A percentile compares a stretch with the other conserved stretches of the same genome.
Conservation (phyloP, 2,797 vertebrate species). For the Sebastes paucispinis region DNA sequence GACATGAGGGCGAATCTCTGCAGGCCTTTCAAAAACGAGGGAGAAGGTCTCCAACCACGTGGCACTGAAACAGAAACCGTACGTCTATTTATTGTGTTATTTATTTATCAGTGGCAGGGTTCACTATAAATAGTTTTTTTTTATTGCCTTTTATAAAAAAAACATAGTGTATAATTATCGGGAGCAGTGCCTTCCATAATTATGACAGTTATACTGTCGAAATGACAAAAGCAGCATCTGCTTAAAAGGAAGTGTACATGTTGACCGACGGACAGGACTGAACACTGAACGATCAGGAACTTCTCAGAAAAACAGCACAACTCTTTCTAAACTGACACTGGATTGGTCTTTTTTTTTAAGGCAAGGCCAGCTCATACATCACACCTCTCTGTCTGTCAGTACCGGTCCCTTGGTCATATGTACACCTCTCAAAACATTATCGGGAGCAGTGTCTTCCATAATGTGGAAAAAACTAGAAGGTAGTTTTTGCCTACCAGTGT, state of each 20-base stretch:
- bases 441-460: conserved; percentile 99
- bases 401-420: conserved; percentile 53
- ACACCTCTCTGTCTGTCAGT: conserved; percentile 11
- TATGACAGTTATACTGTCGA: conserved; percentile 99
- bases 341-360: not conserved
- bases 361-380: not conserved
- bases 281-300: not conserved
- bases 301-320: not conserved
- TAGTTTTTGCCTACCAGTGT: conserved; percentile 99
- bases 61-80: conserved; percentile 85
- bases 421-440: conserved; percentile 88
- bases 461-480: conserved; percentile 89
- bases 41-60: conserved; percentile 70
- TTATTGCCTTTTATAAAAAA: conserved; percentile 81
- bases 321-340: conserved; percentile 25
- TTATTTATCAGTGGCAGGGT: conserved; percentile 99
- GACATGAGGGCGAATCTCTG: conserved; percentile 18
- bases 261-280: conserved; percentile 44
- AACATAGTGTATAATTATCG: conserved; percentile 97
- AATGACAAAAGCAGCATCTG: conserved; percentile 99
- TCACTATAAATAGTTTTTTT: conserved; percentile 97
- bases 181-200: conserved; percentile 99
- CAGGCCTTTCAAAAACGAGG: conserved; percentile 27
- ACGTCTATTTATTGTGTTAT: conserved; percentile 90
- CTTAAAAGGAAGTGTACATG: conserved; percentile 83